Base-by-base conservation (phyloP, 2,797 vertebrate species). In the Huso huso region DNA sequence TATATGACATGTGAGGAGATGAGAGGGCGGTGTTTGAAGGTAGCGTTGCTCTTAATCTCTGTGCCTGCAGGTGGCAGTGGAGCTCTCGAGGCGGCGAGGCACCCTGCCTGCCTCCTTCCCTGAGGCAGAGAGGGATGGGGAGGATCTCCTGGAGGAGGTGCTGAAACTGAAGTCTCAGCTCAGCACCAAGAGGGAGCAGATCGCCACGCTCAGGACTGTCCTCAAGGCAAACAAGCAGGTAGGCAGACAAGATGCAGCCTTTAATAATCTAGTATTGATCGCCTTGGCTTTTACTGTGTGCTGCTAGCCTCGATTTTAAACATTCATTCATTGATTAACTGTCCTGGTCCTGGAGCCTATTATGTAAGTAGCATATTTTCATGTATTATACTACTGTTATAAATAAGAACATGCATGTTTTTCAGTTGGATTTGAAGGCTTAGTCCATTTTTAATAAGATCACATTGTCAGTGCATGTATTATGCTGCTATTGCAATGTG, bases 171-270 rank as follows among this genome's bases (percentile, higher is more conserved):
- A 91, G 76, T 93, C 92, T n/a, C 84, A 93, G 61, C 86, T 94
- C 65, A 93, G 92, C 83, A 94, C 93, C 67, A 94, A 94, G 80
- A 84, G 90, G 64, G 93, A 94, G 66, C 93, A 94, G 83, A 93
- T 94, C 6, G 92, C 91, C 23, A 94, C 93, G 0, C 88, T 94
- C 62, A 87, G 92, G 79, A 93, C 91, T 49, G 90, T 94, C 69
- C 87, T 94, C 15, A 94, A 93, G 79, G 92, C 93, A 65, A 94
- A 92, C 80, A 94, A 93, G 65, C 92, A 94, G 90, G 93, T 92
- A 77, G 12, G 70, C 10, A 23, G 18, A 8, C 6, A 1, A 10
- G 2, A 10, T 10, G 53, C 53, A 55, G 53, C 53, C 53, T 0
- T 55, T 6, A 15, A 7, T 7, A 8, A 18, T 12, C 12, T 12